Base-by-base conservation (phyloP, 1,140 invertebrate genomes). In the Agraylea sexmaculata region DNA sequence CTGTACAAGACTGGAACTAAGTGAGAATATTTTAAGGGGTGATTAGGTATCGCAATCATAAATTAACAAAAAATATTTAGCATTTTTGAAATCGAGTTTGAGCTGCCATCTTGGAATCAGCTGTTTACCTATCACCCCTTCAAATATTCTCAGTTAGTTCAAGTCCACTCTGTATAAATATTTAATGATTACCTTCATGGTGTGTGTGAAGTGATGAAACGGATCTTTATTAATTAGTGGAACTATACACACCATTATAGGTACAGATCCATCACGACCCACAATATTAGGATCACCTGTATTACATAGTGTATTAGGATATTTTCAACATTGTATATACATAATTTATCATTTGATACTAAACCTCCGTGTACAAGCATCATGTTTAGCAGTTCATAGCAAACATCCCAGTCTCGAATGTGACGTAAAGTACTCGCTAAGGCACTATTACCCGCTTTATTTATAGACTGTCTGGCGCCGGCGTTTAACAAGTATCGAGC, bases 201-300 rank as follows among this genome's bases (percentile, higher is more conserved):
- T 77, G 57, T 82, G 79, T 12, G 77, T 80, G 49, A 80, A 78
- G 54, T 78, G 75, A 57, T 80, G 78, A 25, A 82, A 52, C 23
- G 77, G 77, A 62, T 81, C 78, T 53, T 81, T 82, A 52, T 82
- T 82, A 25, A 82, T 81, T 5, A 82, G 62, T 20, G 79, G 79
- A 15, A 82, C 78, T 11, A 82, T 57, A 49, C 79, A 76, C 6
- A 82, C 77, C 77, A 82, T 82, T 22, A 82, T 68, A 5, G 78
- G 77, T 16, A 78, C 77, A 18, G 74, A 76, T 10, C 78, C 78
- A 61, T 82, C 78, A 12, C 78, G 53, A 1, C 77, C 79, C 8
- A 78, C 77, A 51, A 78, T 69, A 53, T 80, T 80, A 4, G 79
- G 77, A 56, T 71, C 65, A 37, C 68, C 67, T 70, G 37, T 12